Conservation (phyloP, 2,797 vertebrate genomes). For the Gymnothorax reevesii region DNA sequence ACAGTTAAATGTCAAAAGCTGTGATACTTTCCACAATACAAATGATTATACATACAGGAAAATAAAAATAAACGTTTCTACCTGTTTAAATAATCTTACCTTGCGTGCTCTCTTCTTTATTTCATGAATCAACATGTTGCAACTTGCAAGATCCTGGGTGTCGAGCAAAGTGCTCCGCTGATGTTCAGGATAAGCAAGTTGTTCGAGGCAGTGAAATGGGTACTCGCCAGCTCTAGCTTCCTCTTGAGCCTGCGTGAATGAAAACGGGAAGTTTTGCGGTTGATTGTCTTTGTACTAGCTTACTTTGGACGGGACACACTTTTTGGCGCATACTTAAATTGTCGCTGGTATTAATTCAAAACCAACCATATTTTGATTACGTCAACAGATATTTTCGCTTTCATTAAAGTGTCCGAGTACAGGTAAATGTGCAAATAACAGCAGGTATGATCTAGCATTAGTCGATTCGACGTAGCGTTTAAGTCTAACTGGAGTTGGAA, state of each 20-base stretch:
- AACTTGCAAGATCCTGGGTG: conserved; percentile 31
- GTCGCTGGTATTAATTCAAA: no score
- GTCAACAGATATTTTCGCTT: no score
- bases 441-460: no score
- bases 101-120: conserved; percentile 36
- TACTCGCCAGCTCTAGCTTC: conserved; percentile 38
- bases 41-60: no score
- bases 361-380: no score
- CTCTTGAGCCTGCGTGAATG: conserved; percentile 32
- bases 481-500: background rate
- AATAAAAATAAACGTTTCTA: no score
- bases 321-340: no score
- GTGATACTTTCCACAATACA: background rate
- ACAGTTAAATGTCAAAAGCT: background rate
- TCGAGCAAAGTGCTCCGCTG: conserved; percentile 18
- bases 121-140: conserved; percentile 42
- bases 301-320: no score
- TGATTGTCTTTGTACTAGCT: no score
- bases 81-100: no score
- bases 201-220: conserved; percentile 47
- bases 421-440: no score
- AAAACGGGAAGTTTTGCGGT: background rate
- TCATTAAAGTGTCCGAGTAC: no score
- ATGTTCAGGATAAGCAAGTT: conserved; percentile 19
- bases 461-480: background rate